Conservation (phyloP, 2,888 invertebrate species). For the Carterocephalus palaemon region DNA sequence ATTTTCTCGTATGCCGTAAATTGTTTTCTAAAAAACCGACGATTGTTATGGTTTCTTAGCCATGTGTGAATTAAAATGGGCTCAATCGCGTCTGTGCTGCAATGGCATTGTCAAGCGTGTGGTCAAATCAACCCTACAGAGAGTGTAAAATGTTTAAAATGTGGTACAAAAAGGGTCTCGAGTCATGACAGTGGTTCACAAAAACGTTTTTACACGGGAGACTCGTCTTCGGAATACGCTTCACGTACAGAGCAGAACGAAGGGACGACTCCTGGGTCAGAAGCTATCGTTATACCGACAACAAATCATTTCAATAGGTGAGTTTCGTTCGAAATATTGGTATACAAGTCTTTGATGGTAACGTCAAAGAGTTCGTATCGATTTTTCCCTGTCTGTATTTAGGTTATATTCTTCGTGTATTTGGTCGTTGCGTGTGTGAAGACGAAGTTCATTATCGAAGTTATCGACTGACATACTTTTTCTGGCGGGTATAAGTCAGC, state of each 20-base stretch:
- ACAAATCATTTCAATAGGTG: slow-evolving; percentile 68
- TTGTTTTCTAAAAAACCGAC: slow-evolving; percentile 69
- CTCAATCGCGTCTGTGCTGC: slow-evolving; percentile 95
- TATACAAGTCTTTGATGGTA: slow-evolving; percentile 53
- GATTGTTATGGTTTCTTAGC: slow-evolving; percentile 75
- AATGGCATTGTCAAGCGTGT: slow-evolving; percentile 94
- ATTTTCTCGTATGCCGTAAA: slow-evolving; percentile 59
- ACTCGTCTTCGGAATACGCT: slow-evolving; percentile 68
- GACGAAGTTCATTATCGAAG: slow-evolving; percentile 58
- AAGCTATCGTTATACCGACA: slow-evolving; percentile 64
- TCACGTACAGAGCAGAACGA: slow-evolving; percentile 66
- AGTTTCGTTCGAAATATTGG: slow-evolving; percentile 45
- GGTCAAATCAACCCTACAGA: slow-evolving; percentile 93
- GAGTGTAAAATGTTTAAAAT: slow-evolving; percentile 89
- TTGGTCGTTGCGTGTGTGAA: slow-evolving; percentile 50
- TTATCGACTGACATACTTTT: slow-evolving; percentile 49
- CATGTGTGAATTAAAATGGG: slow-evolving; percentile 86
- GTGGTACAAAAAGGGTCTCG: slow-evolving; percentile 83
- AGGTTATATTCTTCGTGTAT: slow-evolving; percentile 71
- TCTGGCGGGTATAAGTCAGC: slow-evolving; percentile 53
- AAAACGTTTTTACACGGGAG: slow-evolving; percentile 58
- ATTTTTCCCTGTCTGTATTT: slow-evolving; percentile 68
- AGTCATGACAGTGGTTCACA: slow-evolving; percentile 75
- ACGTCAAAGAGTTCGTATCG: slow-evolving; percentile 64
- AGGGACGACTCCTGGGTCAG: slow-evolving; percentile 67